These are phyloP conservation scores for Macrostomum lignano DNA, from an alignment of 1,140 invertebrate species.

Conservation along the genomic window DNA sequence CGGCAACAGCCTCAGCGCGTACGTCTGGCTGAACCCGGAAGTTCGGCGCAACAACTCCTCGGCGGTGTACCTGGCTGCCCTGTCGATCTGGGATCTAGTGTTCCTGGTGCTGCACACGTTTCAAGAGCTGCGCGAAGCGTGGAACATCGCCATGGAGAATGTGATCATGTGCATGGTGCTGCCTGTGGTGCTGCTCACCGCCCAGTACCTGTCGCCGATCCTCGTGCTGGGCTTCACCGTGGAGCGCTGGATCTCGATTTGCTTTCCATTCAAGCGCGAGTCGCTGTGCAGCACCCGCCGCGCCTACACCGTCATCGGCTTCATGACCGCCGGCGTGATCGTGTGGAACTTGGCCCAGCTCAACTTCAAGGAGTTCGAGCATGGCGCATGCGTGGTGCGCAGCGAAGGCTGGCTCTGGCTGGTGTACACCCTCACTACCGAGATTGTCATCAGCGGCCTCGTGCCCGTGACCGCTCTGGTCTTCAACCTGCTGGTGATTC, in stretches of 20 bases:
- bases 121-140: slow-evolving; percentile 12
- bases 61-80: slow-evolving; percentile 20
- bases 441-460: slow-evolving; percentile 15
- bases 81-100: slow-evolving; percentile 18
- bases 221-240: slow-evolving; percentile 46
- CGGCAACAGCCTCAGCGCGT: slow-evolving; percentile 18
- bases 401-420: too few species aligned
- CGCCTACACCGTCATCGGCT: slow-evolving; percentile 28
- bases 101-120: slow-evolving; percentile 17
- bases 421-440: slow-evolving; percentile 10
- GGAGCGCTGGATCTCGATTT: slow-evolving; percentile 75
- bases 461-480: slow-evolving; percentile 16
- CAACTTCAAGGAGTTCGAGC: slow-evolving; percentile 15
- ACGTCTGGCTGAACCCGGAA: slow-evolving; percentile 18
- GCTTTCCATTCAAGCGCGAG: slow-evolving; percentile 42
- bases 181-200: slow-evolving; percentile 13
- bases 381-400: too few species aligned
- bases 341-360: slow-evolving; percentile 10
- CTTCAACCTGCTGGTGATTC: slow-evolving; percentile 22
- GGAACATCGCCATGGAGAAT: background rate
- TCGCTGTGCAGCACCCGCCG: slow-evolving; percentile 28
- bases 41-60: slow-evolving; percentile 17
- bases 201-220: slow-evolving; percentile 19
- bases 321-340: slow-evolving; percentile 10
- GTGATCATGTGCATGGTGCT: slow-evolving; percentile 15